phyloP scores from a whole-genome alignment of 2,113 vertebrate genomes.

The Emydocephalus ijimae region DNA sequence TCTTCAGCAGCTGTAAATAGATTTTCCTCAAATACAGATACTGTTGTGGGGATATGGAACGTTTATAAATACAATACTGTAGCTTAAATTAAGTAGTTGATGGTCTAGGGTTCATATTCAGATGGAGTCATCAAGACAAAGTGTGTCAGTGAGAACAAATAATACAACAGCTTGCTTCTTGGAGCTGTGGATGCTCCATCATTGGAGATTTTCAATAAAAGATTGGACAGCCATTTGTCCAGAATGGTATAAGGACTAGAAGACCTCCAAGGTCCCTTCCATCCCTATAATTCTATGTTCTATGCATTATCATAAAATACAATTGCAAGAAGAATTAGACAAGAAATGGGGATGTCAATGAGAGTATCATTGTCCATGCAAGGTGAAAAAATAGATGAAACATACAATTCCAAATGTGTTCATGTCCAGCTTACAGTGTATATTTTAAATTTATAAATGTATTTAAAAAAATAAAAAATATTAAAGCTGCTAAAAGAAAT shows the following conservation, averaged over 20 bases:
- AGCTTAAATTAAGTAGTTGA: background rate
- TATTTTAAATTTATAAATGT: background rate
- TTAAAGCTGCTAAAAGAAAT: background rate
- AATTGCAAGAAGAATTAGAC: background rate
- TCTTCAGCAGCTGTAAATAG: background rate
- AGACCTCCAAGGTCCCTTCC: background rate
- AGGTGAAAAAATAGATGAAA: background rate
- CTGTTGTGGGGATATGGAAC: background rate
- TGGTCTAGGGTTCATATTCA: background rate
- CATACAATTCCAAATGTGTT: background rate
- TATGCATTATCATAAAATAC: background rate
- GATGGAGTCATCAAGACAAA: background rate
- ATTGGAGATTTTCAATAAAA: background rate
- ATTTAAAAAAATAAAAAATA: background rate
- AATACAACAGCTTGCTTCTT: background rate
- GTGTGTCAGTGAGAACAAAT: background rate
- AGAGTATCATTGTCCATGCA: background rate
- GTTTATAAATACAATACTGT: background rate
- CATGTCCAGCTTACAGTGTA: background rate
- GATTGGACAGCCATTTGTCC: background rate
- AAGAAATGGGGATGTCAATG: background rate
- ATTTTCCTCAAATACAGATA: background rate
- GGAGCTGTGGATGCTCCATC: background rate
- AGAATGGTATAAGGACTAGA: background rate
- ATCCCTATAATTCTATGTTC: background rate